Conservation (phyloP, 2,888 invertebrate genomes). For the Leistus spinibarbis region DNA sequence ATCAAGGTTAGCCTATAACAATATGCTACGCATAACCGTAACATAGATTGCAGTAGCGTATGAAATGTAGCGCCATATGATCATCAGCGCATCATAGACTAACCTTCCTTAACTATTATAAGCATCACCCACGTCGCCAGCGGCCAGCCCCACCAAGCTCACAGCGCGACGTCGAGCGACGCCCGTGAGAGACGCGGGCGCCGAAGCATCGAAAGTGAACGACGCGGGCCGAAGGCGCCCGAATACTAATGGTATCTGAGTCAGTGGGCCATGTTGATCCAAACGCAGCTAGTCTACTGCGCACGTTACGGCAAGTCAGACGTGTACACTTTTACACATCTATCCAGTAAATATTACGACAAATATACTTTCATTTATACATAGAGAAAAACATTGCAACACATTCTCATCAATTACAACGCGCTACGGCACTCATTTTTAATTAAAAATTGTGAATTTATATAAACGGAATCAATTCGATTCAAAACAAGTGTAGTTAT, state of each 20-base stretch:
- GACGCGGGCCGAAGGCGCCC: conserved; percentile 63
- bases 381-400: no score
- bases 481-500: no score
- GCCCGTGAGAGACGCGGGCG: conserved; percentile 55
- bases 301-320: conserved; percentile 55
- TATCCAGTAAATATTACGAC: conserved; percentile 1
- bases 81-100: conserved; percentile 9
- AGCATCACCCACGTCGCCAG: conserved; percentile 14
- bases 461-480: no score
- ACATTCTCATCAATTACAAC: no score
- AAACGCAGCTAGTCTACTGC: conserved; percentile 55
- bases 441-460: no score
- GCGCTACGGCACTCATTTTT: no score
- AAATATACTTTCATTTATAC: not conserved
- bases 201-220: conserved; percentile 55
- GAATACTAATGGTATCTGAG: conserved; percentile 65
- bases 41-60: not conserved
- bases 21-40: not conserved
- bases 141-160: conserved; percentile 48
- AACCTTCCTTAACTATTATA: conserved; percentile 36
- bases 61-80: conserved; percentile 20
- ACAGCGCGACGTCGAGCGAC: conserved; percentile 46
- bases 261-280: conserved; percentile 63
- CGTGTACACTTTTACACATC: conserved; percentile 26
- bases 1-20: not conserved